These are phyloP conservation scores for Aplidium turbinatum DNA, from an alignment of 23 tunicate species.

Conservation along the genomic window DNA sequence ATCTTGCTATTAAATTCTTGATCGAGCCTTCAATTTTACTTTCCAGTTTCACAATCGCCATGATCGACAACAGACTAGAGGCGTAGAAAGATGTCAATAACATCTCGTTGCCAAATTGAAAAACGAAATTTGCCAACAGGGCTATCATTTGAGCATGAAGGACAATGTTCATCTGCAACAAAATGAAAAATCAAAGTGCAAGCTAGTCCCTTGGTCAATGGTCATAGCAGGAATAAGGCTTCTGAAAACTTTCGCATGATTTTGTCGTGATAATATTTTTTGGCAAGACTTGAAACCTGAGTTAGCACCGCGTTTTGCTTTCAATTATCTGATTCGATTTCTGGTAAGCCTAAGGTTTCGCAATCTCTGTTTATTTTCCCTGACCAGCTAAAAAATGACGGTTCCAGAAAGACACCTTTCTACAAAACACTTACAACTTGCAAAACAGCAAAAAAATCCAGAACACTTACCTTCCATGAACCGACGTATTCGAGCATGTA, in stretches of 20 bases:
- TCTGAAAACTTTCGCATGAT: no score
- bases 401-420: no score
- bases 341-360: no score
- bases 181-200: not conserved
- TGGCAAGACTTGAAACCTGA: no score
- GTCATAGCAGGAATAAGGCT: no score
- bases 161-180: slow-evolving; percentile 77
- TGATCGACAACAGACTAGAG: slow-evolving; percentile 72
- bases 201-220: no score
- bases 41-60: slow-evolving; percentile 67
- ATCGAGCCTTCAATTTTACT: slow-evolving; percentile 49
- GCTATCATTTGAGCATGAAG: slow-evolving; percentile 91
- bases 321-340: no score
- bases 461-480: slow-evolving; percentile 77
- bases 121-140: slow-evolving; percentile 78
- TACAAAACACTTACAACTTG: not conserved
- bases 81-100: slow-evolving; percentile 98
- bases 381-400: no score
- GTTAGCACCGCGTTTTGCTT: no score
- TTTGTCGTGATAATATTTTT: no score
- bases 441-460: not conserved
- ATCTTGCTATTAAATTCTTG: slow-evolving; percentile 48
- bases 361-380: no score
- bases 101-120: slow-evolving; percentile 99
- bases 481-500: slow-evolving; percentile 96